These are phyloP conservation scores for Lamproptera curius DNA, from an alignment of 2,888 invertebrate genomes.

Conservation along the genomic window DNA sequence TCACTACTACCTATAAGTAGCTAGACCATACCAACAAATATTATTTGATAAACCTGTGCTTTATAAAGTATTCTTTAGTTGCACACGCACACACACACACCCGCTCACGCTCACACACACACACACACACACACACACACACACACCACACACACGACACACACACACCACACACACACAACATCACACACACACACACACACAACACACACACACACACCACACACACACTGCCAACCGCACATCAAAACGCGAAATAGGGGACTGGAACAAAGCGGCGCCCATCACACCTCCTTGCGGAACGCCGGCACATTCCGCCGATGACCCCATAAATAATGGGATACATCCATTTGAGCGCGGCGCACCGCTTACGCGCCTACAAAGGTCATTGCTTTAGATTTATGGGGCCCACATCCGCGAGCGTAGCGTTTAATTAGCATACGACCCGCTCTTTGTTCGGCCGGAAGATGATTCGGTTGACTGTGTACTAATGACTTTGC, in stretches of 20 bases:
- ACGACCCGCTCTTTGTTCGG: conserved; percentile 40
- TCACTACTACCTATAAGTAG: no score
- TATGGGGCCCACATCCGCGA: conserved; percentile 44
- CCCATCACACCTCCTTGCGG: conserved; percentile 15
- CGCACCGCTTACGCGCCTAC: conserved; percentile 22
- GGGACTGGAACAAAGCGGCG: background rate
- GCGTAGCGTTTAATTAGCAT: conserved; percentile 49
- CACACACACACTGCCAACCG: no score
- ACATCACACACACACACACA: no score
- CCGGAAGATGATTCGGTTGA: conserved; percentile 43
- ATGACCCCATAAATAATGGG: conserved; percentile 20
- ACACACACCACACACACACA: no score
- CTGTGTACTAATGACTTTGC: conserved; percentile 22
- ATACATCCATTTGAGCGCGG: conserved; percentile 11
- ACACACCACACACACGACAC: no score
- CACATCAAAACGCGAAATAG: background rate
- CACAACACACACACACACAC: no score
- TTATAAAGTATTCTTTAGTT: no score
- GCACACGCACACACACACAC: no score
- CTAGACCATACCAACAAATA: no score
- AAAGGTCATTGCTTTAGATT: conserved; percentile 38
- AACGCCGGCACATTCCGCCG: conserved; percentile 17
- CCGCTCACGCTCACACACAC: no score
- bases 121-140: no score
- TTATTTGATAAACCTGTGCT: no score